Base-by-base conservation (phyloP, 2,113 vertebrate genomes). In the Rhynchomys soricoides region DNA sequence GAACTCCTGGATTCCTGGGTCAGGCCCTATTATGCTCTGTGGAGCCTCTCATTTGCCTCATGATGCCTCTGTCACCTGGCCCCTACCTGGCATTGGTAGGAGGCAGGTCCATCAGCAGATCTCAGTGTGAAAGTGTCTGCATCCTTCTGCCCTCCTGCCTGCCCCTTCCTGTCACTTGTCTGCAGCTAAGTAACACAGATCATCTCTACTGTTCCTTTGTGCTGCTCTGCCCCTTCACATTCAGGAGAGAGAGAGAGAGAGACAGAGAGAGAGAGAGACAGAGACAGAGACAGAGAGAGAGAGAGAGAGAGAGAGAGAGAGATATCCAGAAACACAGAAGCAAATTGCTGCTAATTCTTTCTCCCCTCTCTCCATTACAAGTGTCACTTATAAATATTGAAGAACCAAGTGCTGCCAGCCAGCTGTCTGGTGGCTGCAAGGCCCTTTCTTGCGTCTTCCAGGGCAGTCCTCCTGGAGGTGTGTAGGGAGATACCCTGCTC, bases 371-470 rank as follows among this genome's bases (percentile, higher is more conserved):
- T 88, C 78, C 94, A 74, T 95, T 74, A 91, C 89, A 94, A 75
- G 52, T 86, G 62, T 57, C 2, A 7, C 82, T 95, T 88, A 97
- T 92, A 94, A 97, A 95, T 95, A 95, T 78, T 89, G 93, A 97
- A 95, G 89, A 86, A 55, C 34, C 62, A 45, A 87, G 55, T 62
- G 79, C 86, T 0, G 7, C 89, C 91, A 74, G 48, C 81, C 92
- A 83, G 29, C 21, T 66, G 91, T 91, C 81, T 95, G 89, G 15
- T 64, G 75, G 55, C 93, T 70, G 77, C 2, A 50, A 21, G 4
- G 12, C 13, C 8, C 52, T 59, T 40, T 34, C 22, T 68, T 34
- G 13, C 0, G 1, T 90, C 82, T 95, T 95, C 93, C 91, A 96
- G 89, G 78, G 86, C 89, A 89, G 82, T 93, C 59, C 74, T 91